Evolutionary conservation across 1,140 invertebrate species (phyloP), one percentile per base, ranked within the genome.

Genomic region (Drosophila bocki): DNA sequence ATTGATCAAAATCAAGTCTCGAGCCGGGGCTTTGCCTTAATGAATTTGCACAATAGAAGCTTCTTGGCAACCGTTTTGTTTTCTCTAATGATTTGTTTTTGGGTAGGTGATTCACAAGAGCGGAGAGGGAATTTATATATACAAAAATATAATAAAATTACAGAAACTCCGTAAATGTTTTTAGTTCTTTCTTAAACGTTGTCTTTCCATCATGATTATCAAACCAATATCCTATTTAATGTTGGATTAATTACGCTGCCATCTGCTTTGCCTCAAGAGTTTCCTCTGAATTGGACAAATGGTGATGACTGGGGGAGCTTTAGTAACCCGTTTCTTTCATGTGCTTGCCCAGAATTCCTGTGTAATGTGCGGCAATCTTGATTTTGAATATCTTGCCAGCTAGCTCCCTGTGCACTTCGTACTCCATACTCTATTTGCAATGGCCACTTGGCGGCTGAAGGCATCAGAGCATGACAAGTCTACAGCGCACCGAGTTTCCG

Each of bases 1-100:
- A 86, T 86, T 86, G 76, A 86, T 83, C 67, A 82, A 86, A 86
- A 86, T 88, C 84, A 72, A 69, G 58, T 68, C 82, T 67, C 75
- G 63, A 65, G 61, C 50, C 68, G 71, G 62, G 72, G 71, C 62
- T 78, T 67, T 39, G 39, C 47, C 37, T 50, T 76, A 82, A 82
- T 87, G 79, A 87, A 87, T 82, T 76, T 76, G 80, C 81, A 74
- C 68, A 74, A 72, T 72, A 60, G 70, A 72, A 60, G 67, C 42
- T 72, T 74, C 68, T 70, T 12, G 3, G 9, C 29, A 29, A 32
- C 7, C n/a, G 47, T 51, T 58, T 67, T 65, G 65, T 51, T 69
- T 69, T 69, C 62, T 76, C 33, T 13, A 77, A 68, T 68, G 39
- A 53, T 45, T 65, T 37, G 17, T 22, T 32, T 22, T 17, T 7